Conservation (phyloP, 2,888 invertebrate species). For the Cepaea hortensis region DNA sequence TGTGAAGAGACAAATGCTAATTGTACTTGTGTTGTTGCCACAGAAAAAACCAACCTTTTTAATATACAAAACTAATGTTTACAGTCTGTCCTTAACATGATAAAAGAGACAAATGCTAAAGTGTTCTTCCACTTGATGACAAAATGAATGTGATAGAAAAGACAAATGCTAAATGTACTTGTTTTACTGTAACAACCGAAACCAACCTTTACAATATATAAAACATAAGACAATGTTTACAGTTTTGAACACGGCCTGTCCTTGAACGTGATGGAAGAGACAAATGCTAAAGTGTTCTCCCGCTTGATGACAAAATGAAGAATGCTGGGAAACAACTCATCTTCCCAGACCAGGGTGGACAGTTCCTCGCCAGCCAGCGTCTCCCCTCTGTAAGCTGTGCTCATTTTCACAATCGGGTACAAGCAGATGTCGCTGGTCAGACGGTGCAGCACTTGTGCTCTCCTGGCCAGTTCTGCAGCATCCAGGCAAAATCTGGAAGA, state of each 20-base stretch:
- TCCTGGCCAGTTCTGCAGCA: slow-evolving; percentile 39
- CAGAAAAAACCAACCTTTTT: no score
- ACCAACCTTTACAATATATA: no score
- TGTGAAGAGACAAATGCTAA: no score
- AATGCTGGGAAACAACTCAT: slow-evolving; percentile 29
- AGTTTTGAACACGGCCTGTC: slow-evolving; percentile 31
- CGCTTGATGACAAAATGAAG: slow-evolving; percentile 26
- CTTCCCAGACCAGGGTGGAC: slow-evolving; percentile 39
- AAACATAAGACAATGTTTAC: background rate
- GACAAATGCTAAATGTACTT: no score
- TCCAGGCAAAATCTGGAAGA: slow-evolving; percentile 41
- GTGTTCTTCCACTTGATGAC: no score
- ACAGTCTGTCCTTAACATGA: no score
- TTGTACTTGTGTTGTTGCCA: no score
- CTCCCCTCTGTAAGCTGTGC: slow-evolving; percentile 30
- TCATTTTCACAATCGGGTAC: slow-evolving; percentile 45
- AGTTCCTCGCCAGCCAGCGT: slow-evolving; percentile 35
- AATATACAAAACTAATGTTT: no score
- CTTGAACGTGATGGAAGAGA: slow-evolving; percentile 43
- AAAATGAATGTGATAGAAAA: no score
- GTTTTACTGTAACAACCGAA: no score
- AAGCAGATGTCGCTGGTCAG: slow-evolving; percentile 44
- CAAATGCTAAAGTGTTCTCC: background rate
- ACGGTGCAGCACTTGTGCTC: background rate
- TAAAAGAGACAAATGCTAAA: no score